phyloP scores from a whole-genome alignment of 1,140 invertebrate species.

The Pachypsylla venusta region DNA sequence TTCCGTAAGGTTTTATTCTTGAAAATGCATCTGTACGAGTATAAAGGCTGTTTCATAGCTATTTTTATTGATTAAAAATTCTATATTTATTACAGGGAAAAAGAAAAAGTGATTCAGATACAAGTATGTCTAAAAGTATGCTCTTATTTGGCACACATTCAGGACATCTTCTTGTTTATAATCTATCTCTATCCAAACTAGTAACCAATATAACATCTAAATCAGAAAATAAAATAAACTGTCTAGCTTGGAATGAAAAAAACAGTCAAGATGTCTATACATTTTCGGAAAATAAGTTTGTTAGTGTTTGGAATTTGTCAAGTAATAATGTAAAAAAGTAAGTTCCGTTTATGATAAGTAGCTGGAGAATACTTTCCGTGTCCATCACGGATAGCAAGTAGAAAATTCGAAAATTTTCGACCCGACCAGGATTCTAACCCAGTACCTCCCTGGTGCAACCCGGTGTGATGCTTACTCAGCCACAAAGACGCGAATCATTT shows the following conservation, averaged over 20 bases:
- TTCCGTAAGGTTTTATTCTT: too few species aligned
- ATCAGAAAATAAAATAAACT: not conserved
- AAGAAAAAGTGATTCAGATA: conserved; percentile 11
- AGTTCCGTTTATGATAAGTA: too few species aligned
- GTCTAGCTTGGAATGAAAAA: conserved; percentile 9
- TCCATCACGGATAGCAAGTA: too few species aligned
- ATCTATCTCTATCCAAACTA: conserved; percentile 10
- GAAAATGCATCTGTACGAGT: too few species aligned
- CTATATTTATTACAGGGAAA: conserved; percentile 7
- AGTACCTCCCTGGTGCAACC: too few species aligned
- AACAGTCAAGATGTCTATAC: conserved; percentile 27
- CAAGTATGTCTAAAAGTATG: not conserved
- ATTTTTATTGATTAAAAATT: not conserved
- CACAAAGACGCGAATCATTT: too few species aligned
- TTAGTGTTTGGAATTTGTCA: conserved; percentile 34
- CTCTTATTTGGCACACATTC: conserved; percentile 11
- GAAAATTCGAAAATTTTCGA: too few species aligned
- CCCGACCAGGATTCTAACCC: too few species aligned
- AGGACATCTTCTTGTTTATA: conserved; percentile 12
- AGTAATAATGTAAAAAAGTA: conserved; percentile 32
- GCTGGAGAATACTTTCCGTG: too few species aligned
- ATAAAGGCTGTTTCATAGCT: too few species aligned
- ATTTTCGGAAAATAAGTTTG: conserved; percentile 34
- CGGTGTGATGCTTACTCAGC: too few species aligned
- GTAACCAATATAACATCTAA: not conserved